Base-by-base conservation (phyloP, 2,113 vertebrate genomes). In the Mirounga angustirostris region DNA sequence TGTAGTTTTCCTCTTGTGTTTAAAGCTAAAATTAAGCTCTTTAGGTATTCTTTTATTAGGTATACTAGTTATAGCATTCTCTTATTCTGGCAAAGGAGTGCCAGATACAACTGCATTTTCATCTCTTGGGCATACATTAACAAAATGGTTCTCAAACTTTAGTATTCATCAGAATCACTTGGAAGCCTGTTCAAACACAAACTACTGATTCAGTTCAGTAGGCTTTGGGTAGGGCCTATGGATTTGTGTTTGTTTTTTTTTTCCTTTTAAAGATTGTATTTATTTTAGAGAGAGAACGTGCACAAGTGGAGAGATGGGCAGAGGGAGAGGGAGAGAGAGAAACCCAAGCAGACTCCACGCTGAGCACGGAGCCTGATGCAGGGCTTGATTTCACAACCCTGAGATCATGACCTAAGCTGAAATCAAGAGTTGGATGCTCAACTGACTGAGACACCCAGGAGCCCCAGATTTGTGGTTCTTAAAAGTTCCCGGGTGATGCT, bases 91-190 rank as follows among this genome's bases (percentile, higher is more conserved):
- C n/a, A 94, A 84, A 91, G 73, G 43, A 74, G 59, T 94, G 5
- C 56, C 89, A 67, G 22, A 46, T 97, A 93, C 52, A 89, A 67
- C 16, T 89, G 26, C 14, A 76, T 96, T 92, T 97, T 94, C 88
- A 89, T 21, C 40, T 91, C n/a, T 80, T 71, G 13, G 63, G 10
- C 43, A 86, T 86, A 54, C 2, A 67, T 94, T 89, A 96, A 85
- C 71, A 81, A 91, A 92, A 24, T 83, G 58, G 12, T 94, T 86
- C 54, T 94, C 26, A 65, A 86, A 86, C 33, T 76, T 73, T n/a
- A 50, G 7, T 11, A 90, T 22, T 79, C 13, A 81, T 71, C 3
- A 86, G 61, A 90, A 56, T 78, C 30, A 43, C 36, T 16, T 56
- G 19, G 86, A 88, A 89, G 21, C n/a, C 76, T 96, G n/a, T 90